A percentile compares a stretch with the other conserved stretches of the same genome.
These are phyloP conservation scores for Crotalus horridus DNA, from an alignment of 2,113 vertebrate species.

Conservation along the genomic window DNA sequence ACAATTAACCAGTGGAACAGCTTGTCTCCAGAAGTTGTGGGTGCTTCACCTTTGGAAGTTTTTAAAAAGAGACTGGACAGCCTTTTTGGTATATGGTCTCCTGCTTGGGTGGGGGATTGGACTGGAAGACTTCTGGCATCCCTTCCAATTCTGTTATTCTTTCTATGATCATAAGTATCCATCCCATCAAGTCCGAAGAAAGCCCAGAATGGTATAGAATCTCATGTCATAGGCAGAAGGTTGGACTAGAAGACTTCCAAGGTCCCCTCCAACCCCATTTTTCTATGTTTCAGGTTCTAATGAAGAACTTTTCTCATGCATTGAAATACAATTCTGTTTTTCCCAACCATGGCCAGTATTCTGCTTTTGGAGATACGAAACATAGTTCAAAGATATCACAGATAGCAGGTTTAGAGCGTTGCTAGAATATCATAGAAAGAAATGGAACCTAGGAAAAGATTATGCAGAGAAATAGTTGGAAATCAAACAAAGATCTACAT, in stretches of 20 bases:
- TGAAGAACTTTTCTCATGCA: neutral
- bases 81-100: neutral
- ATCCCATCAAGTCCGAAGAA: neutral
- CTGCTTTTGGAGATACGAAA: neutral
- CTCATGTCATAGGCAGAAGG: neutral
- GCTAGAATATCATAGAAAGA: neutral
- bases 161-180: neutral
- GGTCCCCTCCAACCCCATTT: neutral
- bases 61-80: neutral
- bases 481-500: neutral
- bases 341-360: neutral
- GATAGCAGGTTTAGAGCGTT: neutral
- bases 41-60: neutral
- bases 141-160: neutral
- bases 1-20: neutral
- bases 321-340: neutral
- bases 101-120: neutral
- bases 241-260: neutral
- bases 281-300: neutral
- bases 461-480: neutral
- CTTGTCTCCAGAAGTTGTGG: neutral
- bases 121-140: neutral
- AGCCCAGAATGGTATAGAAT: neutral
- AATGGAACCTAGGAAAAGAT: neutral
- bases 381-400: neutral